Conservation (phyloP, 2,113 vertebrate species). For the Sclerurus mexicanus region DNA sequence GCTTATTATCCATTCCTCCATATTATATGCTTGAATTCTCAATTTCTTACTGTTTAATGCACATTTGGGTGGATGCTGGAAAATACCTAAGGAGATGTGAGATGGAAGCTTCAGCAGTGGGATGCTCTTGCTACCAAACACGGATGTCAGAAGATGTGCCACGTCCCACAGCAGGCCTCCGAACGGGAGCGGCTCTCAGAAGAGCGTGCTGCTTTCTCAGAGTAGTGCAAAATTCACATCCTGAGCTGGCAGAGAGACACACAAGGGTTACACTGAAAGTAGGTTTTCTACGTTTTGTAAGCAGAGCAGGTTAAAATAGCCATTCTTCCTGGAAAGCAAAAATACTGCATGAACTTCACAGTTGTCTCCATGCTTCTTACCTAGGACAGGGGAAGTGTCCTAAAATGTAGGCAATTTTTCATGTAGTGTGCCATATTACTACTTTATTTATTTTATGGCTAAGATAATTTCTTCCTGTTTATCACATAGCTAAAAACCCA, state of each 20-base stretch:
- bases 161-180: not conserved
- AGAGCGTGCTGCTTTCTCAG: not conserved
- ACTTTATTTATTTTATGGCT: not conserved
- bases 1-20: constrained; percentile 59
- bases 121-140: not conserved
- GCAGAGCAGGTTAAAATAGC: not conserved
- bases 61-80: not conserved
- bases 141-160: not conserved
- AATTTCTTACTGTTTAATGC: constrained; percentile 64
- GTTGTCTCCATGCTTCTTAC: not conserved
- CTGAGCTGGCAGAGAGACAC: not conserved
- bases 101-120: not conserved
- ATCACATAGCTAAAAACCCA: not conserved
- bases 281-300: not conserved
- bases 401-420: not conserved
- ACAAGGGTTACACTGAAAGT: not conserved
- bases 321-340: not conserved
- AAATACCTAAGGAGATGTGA: constrained; percentile 38
- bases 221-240: not conserved
- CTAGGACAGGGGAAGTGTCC: not conserved
- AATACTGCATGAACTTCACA: not conserved
- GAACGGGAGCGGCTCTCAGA: not conserved
- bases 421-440: not conserved
- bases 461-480: not conserved
- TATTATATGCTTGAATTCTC: constrained; percentile 66